A percentile compares a stretch with the other conserved stretches of the same genome.
phyloP scores from a whole-genome alignment of 2,113 vertebrate species.

The Chauna torquata region DNA sequence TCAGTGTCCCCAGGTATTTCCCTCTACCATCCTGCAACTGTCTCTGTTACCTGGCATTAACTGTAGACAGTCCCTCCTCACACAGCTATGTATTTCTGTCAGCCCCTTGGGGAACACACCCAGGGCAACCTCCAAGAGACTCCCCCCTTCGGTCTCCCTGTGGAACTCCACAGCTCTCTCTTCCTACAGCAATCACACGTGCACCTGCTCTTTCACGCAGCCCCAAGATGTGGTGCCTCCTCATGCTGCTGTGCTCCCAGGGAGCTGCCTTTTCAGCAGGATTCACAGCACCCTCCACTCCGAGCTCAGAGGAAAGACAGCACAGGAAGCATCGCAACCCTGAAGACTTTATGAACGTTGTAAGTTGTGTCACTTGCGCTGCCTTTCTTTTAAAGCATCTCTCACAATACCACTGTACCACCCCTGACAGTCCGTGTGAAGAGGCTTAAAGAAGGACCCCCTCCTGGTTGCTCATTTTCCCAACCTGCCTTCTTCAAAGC shows the following conservation, averaged over 20 bases:
- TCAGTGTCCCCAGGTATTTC: background rate
- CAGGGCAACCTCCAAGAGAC: background rate
- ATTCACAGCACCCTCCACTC: background rate
- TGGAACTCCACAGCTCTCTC: background rate
- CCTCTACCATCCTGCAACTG: background rate
- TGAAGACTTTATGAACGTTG: constrained; percentile 40
- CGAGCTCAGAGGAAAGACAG: background rate
- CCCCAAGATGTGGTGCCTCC: constrained; percentile 26
- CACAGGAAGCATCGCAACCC: background rate
- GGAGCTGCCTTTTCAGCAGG: background rate
- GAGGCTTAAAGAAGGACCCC: background rate
- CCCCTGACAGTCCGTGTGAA: background rate
- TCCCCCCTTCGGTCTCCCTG: background rate
- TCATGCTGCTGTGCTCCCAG: constrained; percentile 13
- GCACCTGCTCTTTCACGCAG: constrained; percentile 12
- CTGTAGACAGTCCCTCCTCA: background rate
- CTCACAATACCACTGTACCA: background rate
- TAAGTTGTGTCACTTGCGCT: constrained; percentile 8
- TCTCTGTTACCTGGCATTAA: background rate
- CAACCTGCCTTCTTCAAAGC: background rate
- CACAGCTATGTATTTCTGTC: background rate
- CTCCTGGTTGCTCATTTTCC: background rate
- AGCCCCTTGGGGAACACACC: background rate
- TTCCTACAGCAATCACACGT: background rate
- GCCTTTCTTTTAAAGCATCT: background rate